A percentile compares a stretch with the other conserved stretches of the same genome.
These are phyloP conservation scores for Calosoma granatense DNA, from an alignment of 1,140 invertebrate species.

Conservation along the genomic window DNA sequence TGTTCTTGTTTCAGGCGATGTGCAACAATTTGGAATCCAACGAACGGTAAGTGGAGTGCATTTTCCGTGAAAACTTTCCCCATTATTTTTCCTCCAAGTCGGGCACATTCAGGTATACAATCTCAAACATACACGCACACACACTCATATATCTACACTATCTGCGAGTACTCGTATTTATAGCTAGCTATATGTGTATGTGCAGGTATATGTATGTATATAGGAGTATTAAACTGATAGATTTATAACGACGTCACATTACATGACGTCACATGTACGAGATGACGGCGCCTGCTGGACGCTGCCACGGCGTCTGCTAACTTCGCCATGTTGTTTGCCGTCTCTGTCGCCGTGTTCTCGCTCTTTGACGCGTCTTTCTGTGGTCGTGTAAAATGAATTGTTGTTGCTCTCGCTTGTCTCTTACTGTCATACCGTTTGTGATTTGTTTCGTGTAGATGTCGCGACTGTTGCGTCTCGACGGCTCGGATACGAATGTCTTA, in stretches of 20 bases:
- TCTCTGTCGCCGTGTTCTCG: not conserved
- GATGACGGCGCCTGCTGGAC: not conserved
- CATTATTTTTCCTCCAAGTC: not conserved
- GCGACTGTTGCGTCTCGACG: not conserved
- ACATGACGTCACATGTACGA: slow-evolving; percentile 1
- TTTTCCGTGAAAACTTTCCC: not conserved
- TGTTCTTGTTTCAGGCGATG: slow-evolving; percentile 1
- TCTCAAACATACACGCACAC: no score
- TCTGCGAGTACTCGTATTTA: no score
- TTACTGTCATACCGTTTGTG: not conserved
- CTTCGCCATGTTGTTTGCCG: not conserved
- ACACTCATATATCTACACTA: no score
- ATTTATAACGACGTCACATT: slow-evolving; percentile 4
- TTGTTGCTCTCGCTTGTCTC: not conserved
- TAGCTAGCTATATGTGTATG: not conserved
- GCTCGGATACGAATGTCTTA: not conserved
- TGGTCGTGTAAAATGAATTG: not conserved
- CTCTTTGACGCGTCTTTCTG: no score
- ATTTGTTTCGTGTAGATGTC: not conserved
- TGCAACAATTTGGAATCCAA: not conserved
- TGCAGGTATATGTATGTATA: not conserved
- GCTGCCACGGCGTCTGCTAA: not conserved
- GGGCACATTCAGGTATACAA: no score
- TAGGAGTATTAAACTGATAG: slow-evolving; percentile 5
- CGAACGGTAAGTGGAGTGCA: not conserved